Evolutionary conservation across 2,797 vertebrate genomes (phyloP), one percentile per base, ranked within the genome.

Genomic region (Cryptoblepharus egeriae): DNA sequence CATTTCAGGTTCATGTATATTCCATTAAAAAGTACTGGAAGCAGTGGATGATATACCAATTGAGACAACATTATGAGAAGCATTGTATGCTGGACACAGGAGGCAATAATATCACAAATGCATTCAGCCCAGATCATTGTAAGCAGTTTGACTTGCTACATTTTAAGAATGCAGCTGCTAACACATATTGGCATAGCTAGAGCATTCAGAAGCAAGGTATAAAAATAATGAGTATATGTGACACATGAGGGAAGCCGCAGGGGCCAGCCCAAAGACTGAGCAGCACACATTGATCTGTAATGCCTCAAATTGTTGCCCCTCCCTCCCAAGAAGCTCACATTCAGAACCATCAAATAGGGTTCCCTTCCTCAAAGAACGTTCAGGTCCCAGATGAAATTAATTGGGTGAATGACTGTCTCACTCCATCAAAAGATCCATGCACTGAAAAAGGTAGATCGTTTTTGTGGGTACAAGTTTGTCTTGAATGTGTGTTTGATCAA

Each of bases 1-100:
- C 28, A 77, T 55, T 71, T 83, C 67, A 72, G 60, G 8, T 67
- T 72, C 49, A 71, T 77, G 75, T 71, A 64, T 64, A 65, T 77
- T 78, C 77, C 60, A 65, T 78, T 42, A 45, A 72, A 67, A 77
- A 57, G 18, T 22, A 57, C 22, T 20, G 22, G 60, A 65, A 67
- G 61, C n/a, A 12, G 60, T 32, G 42, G 42, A 13, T 39, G 49
- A 72, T 73, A 78, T 28, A n/a, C 37, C 52, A 73, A 60, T 78
- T 73, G 45, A 57, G 45, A 28, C 70, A 55, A 42, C 28, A 65
- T 55, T 73, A 65, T 57, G 60, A 73, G 42, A 73, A 81, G 61
- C 11, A 30, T 55, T 74, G 60, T 81, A 20, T 74, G 58, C 42
- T n/a, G 70, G 24, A 64, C 15, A 39, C 9, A 55, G 45, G 58